Conservation (phyloP, 1,140 invertebrate species). For the Sipha flava region DNA sequence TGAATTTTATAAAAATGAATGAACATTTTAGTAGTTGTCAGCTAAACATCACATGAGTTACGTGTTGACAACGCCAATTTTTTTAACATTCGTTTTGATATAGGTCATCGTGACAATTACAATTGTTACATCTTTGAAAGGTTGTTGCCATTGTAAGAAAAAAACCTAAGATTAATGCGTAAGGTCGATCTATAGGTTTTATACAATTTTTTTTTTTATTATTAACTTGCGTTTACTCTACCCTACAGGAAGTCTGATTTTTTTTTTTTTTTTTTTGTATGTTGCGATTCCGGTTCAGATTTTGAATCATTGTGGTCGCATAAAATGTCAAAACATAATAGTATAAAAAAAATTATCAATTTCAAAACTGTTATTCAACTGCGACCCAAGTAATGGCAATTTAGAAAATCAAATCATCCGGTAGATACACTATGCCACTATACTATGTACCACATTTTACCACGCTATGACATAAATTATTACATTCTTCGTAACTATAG, state of each 20-base stretch:
- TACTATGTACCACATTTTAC: neutral
- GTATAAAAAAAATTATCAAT: neutral
- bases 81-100: neutral
- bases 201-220: neutral
- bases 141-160: neutral
- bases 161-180: neutral
- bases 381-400: neutral
- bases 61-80: neutral
- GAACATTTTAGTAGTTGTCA: neutral
- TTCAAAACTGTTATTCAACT: neutral
- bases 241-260: slow-evolving; percentile 8
- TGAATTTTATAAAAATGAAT: neutral
- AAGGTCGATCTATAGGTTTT: neutral
- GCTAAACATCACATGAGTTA: neutral
- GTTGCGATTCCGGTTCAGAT: neutral
- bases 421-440: neutral
- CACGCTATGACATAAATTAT: neutral
- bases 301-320: neutral
- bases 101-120: neutral
- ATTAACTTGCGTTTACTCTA: neutral
- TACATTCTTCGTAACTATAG: neutral
- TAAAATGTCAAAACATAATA: slow-evolving; percentile 28
- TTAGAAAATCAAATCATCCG: neutral
- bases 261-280: neutral
- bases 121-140: neutral